Evolutionary conservation across 2,888 invertebrate genomes (phyloP), one percentile per base, ranked within the genome.

Genomic region (Leptinotarsa tumamoca): DNA sequence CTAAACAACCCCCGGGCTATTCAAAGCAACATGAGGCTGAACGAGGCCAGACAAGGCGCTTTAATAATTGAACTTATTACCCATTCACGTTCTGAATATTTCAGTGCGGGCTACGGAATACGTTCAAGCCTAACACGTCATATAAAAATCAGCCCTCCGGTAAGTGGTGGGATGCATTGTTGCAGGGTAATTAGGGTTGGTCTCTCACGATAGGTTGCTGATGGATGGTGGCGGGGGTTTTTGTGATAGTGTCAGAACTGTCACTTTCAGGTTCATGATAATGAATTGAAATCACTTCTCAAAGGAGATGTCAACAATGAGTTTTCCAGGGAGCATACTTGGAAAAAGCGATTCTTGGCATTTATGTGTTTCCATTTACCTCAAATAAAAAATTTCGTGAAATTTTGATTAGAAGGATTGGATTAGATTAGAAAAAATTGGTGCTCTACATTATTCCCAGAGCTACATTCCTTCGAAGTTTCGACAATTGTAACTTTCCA

Each of bases 71-170:
- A 72, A 70, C 74, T 71, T 72, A 77, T 79, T 78, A 75, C 74
- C 76, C 70, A 75, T 72, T 78, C 79, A 78, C 61, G 67, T 73
- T 78, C 74, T 78, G 77, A 79, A 79, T 79, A 78, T 78, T 79
- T 78, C 71, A 79, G 74, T 68, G 71, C 69, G 72, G 72, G 73
- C 71, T 50, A 72, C 71, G 72, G 72, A 72, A 71, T 74, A 68
- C 68, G 78, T 75, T 75, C 71, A 72, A 72, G 54, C 56, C 66
- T 69, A 66, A 68, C 63, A 68, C 63, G 73, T 68, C 33, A 33
- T 33, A 63, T 33, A 63, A 63, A 5, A 63, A 17, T n/a, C 43
- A 17, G n/a, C 17, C 58, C 58, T 21, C 15, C 4, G 23, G 33
- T 17, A 43, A 43, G 63, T 17, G 27, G 43, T 13, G 63, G 43